phyloP scores from a whole-genome alignment of 1,140 invertebrate genomes.

The Trichonephila clavata region DNA sequence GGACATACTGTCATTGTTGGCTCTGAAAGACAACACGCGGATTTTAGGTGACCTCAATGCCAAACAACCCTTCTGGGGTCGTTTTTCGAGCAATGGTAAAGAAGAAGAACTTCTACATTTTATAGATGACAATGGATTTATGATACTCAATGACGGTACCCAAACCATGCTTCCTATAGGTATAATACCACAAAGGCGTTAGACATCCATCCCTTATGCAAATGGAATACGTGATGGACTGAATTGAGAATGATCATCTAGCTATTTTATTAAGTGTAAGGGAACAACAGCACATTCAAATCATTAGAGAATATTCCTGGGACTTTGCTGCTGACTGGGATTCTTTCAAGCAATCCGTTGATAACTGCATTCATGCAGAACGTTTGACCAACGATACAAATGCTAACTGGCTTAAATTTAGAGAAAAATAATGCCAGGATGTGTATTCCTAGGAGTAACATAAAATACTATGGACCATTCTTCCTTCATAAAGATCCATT shows the following conservation, averaged over 20 bases:
- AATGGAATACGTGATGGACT: neutral
- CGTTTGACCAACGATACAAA: too few relatives aligned
- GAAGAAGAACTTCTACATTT: neutral
- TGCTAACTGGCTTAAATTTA: neutral
- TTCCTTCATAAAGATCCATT: neutral
- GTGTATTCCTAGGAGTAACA: neutral
- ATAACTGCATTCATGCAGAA: too few relatives aligned
- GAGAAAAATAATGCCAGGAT: constrained; percentile 4
- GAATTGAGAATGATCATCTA: neutral
- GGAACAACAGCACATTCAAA: neutral
- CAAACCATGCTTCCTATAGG: neutral
- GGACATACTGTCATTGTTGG: neutral
- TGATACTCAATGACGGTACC: neutral
- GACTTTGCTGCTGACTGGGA: neutral
- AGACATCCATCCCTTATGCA: constrained; percentile 36
- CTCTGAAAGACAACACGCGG: neutral
- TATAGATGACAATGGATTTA: neutral
- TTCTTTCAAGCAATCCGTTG: too few relatives aligned
- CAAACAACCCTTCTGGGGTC: constrained; percentile 1
- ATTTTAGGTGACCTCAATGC: neutral
- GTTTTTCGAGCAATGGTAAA: neutral
- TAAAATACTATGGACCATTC: neutral
- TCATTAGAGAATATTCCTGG: neutral
- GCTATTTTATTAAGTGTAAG: neutral
- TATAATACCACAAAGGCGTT: neutral